Base-by-base conservation (phyloP, 53 echinoderm and acorn worm species). In the Crossaster papposus region DNA sequence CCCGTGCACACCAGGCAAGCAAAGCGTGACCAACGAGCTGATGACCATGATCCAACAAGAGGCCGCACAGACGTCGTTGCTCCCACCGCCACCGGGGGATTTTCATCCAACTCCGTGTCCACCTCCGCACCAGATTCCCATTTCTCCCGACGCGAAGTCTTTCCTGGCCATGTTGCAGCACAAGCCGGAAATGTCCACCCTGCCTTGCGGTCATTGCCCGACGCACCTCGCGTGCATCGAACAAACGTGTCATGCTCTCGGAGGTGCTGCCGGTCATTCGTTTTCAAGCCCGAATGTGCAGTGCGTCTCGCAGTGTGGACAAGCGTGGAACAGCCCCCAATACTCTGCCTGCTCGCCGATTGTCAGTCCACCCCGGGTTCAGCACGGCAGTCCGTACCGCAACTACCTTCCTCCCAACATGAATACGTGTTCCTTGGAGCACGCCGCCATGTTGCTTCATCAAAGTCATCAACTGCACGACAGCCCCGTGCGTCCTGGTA, bases 81-180 rank as follows among this genome's bases (percentile, higher is more conserved):
- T 52, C 17, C 52, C 37, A 7, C 84, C 51, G 36, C 72, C 72
- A 29, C 84, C 84, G 10, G 52, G 13, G 31, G 83, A 85, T 85
- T 74, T 62, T n/a, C 87, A 76, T 24, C 18, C 58, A 36, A 28
- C 77, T 34, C 63, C 76, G 32, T 87, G 77, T 38, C 87, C 54
- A 62, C 2, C 36, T 65, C 75, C 76, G 63, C 35, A 62, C 54
- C 87, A 76, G 20, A 65, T 83, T 75, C 82, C 90, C 18, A 62
- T 87, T 22, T 29, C 58, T 36, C 87, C 87, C 23, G 91, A 90
- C 30, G 91, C 85, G 18, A 91, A 92, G 65, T 90, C 90, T 31
- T 85, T 96, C 13, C 79, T 96, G 22, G 85, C 91, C 55, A 92
- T 89, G 74, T 80, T 94, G 23, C 94, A 91, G 36, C 92, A 92